Conservation (phyloP, 2,888 invertebrate genomes). For the Drosophila kuntzei region DNA sequence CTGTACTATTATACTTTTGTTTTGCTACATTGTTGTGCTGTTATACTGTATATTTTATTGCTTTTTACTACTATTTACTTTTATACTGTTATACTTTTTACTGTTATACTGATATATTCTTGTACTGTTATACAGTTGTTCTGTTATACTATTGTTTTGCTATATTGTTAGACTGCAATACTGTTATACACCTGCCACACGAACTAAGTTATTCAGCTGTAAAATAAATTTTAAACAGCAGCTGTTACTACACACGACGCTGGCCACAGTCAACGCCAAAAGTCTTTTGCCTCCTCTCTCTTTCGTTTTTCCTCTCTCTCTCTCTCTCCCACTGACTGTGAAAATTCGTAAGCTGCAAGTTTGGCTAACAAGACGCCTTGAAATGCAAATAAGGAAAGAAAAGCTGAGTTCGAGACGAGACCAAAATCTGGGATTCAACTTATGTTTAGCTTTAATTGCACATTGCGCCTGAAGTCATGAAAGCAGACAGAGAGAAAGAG, state of each 20-base stretch:
- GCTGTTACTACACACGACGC: slow-evolving; percentile 19
- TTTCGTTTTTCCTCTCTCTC: background rate
- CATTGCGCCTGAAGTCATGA: slow-evolving; percentile 19
- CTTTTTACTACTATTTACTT: background rate
- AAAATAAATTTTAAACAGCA: background rate
- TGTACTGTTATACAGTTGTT: background rate
- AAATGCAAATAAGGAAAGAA: slow-evolving; percentile 55
- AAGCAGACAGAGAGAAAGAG: background rate
- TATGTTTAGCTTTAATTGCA: slow-evolving; percentile 71
- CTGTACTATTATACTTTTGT: background rate
- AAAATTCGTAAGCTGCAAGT: slow-evolving; percentile 14
- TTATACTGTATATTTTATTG: background rate
- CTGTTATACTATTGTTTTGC: background rate
- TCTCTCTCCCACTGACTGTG: background rate
- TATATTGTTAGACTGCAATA: background rate
- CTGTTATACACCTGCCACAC: background rate
- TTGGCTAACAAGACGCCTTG: slow-evolving; percentile 59
- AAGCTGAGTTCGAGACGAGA: slow-evolving; percentile 13
- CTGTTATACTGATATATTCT: background rate
- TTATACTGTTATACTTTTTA: background rate
- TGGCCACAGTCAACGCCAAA: slow-evolving; percentile 31
- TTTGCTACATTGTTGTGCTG: background rate
- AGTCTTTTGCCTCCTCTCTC: slow-evolving; percentile 2
- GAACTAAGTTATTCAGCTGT: slow-evolving; percentile 5
- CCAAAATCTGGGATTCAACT: slow-evolving; percentile 41